A percentile compares a stretch with the other conserved stretches of the same genome.
Evolutionary conservation across 92 coral and sea anemone genomes (phyloP).

Genomic region (Siderastrea siderea): DNA sequence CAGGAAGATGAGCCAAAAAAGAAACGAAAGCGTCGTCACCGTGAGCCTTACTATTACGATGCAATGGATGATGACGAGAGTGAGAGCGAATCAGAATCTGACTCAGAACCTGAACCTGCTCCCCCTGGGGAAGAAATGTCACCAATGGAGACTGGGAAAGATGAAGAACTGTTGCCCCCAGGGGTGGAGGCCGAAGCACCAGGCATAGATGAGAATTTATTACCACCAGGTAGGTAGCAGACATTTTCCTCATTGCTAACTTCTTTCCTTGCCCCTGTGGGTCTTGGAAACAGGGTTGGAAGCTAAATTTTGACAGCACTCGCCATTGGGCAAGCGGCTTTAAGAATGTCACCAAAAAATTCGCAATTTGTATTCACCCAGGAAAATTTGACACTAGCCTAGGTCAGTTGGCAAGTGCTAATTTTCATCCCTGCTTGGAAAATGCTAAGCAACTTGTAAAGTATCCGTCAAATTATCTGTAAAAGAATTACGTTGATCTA

Average conservation of each 20-base stretch:
- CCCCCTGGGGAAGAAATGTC: constrained; percentile 96
- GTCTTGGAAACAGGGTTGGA: too few relatives aligned
- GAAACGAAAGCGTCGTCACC: constrained; percentile 91
- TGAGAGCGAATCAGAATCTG: constrained; percentile 95
- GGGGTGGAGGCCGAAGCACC: constrained; percentile 88
- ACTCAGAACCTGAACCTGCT: constrained; percentile 97
- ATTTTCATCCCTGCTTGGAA: too few relatives aligned
- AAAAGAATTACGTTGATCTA: neutral
- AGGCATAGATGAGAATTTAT: constrained; percentile 56
- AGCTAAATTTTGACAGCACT: too few relatives aligned
- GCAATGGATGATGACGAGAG: constrained; percentile 95
- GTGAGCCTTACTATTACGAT: constrained; percentile 92
- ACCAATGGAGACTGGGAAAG: constrained; percentile 85
- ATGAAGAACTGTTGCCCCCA: constrained; percentile 89
- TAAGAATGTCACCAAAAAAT: too few relatives aligned
- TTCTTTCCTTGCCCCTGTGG: too few relatives aligned
- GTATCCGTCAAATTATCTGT: neutral
- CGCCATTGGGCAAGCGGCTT: too few relatives aligned
- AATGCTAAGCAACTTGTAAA: too few relatives aligned
- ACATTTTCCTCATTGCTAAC: too few relatives aligned
- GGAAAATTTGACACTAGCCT: too few relatives aligned
- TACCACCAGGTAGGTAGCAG: constrained; percentile 67
- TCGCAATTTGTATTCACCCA: too few relatives aligned
- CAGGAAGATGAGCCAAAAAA: constrained; percentile 78
- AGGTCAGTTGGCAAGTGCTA: too few relatives aligned